Evolutionary conservation across 2,888 invertebrate genomes (phyloP).

Genomic region (Helicoverpa assulta): DNA sequence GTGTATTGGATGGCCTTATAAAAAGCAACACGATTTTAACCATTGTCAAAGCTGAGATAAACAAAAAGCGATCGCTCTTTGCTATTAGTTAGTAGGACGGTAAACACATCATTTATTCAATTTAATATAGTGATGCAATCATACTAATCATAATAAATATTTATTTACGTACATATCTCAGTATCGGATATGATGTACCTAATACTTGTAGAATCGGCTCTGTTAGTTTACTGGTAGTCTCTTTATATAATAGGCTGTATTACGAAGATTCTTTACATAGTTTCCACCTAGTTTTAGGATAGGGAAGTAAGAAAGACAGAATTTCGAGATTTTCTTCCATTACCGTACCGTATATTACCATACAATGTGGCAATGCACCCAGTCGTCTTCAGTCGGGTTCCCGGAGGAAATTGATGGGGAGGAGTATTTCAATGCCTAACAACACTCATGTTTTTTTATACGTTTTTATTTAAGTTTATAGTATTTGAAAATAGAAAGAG

Average conservation of each 20-base stretch:
- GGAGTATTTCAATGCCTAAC: too few species aligned
- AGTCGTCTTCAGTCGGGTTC: too few species aligned
- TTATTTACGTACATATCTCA: not conserved
- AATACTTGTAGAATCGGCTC: not conserved
- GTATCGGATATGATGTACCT: slow-evolving; percentile 3
- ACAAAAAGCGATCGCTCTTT: slow-evolving; percentile 22
- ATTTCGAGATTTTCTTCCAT: too few species aligned
- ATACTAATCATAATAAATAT: not conserved
- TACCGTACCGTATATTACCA: too few species aligned
- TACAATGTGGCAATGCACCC: too few species aligned
- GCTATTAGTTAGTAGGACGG: slow-evolving; percentile 16
- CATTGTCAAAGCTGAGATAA: slow-evolving; percentile 2
- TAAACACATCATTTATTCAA: slow-evolving; percentile 4
- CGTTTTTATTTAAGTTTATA: too few species aligned
- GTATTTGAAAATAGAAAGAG: too few species aligned
- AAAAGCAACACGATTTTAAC: slow-evolving; percentile 1
- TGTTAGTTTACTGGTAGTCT: not conserved
- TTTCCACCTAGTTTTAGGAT: too few species aligned
- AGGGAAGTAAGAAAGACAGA: too few species aligned
- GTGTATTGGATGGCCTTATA: not conserved
- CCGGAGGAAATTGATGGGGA: too few species aligned
- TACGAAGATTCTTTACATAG: not conserved
- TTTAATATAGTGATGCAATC: slow-evolving; percentile 19
- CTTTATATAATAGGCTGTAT: not conserved
- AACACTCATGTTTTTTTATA: too few species aligned